Conservation (phyloP, 2,888 invertebrate species). For the Aelia acuminata region DNA sequence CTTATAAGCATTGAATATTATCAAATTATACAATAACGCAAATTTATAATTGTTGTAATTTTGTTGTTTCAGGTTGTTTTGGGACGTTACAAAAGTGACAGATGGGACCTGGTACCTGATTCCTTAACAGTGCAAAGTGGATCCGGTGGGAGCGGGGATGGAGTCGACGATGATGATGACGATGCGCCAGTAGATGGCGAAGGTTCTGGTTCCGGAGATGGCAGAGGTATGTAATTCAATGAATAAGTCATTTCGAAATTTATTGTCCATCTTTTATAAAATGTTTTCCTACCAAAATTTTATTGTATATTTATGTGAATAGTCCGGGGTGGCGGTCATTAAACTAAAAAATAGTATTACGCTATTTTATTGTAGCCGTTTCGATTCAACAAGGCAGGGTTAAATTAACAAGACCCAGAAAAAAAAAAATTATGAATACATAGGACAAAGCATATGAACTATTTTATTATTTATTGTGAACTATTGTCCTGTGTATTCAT, state of each 20-base stretch:
- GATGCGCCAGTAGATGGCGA: conserved; percentile 69
- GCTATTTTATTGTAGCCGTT: too few relatives aligned
- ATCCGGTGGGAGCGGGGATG: conserved; percentile 74
- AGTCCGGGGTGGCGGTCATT: too few relatives aligned
- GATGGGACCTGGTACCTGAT: conserved; percentile 67
- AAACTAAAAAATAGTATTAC: too few relatives aligned
- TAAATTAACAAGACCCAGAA: too few relatives aligned
- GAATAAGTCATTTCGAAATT: background rate
- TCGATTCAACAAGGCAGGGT: too few relatives aligned
- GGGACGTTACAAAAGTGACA: conserved; percentile 65
- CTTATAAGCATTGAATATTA: too few relatives aligned
- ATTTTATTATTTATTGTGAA: too few relatives aligned
- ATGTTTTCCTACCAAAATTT: background rate
- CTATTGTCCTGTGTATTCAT: too few relatives aligned
- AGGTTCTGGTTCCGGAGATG: conserved; percentile 66
- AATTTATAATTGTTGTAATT: too few relatives aligned
- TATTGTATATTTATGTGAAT: background rate
- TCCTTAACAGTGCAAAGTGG: conserved; percentile 68
- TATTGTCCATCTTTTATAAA: background rate
- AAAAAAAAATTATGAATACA: too few relatives aligned
- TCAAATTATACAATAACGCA: too few relatives aligned
- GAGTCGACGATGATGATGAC: conserved; percentile 71
- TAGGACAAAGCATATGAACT: too few relatives aligned
- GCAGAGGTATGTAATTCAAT: conserved; percentile 7
- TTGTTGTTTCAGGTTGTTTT: conserved; percentile 66